Evolutionary conservation across 2,113 vertebrate genomes (phyloP).

Genomic region (Paedocypris sp.): DNA sequence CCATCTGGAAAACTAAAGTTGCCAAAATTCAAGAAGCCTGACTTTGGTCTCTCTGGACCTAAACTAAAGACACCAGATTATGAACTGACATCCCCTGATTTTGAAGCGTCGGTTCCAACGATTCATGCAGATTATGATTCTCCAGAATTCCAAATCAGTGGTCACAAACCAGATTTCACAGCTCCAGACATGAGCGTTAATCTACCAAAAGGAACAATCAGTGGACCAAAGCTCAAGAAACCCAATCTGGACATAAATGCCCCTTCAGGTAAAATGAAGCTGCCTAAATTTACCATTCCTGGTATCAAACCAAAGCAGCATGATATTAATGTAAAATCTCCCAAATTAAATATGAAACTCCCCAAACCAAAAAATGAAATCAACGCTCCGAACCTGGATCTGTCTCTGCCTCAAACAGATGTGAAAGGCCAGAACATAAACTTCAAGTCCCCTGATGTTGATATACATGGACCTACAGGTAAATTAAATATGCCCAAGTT

Average conservation of each 20-base stretch:
- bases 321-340: constrained; percentile 30
- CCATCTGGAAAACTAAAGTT: constrained; percentile 30
- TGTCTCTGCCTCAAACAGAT: constrained; percentile 25
- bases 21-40: constrained; percentile 29
- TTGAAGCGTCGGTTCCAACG: constrained; percentile 36
- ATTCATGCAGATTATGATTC: constrained; percentile 36
- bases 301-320: constrained; percentile 26
- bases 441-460: constrained; percentile 10
- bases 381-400: constrained; percentile 28
- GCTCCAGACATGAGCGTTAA: constrained; percentile 18
- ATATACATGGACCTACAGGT: constrained; percentile 28
- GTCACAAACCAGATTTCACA: background rate
- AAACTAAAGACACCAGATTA: constrained; percentile 38
- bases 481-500: constrained; percentile 33
- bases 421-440: constrained; percentile 4
- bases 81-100: background rate
- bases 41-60: constrained; percentile 16
- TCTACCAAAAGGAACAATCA: background rate
- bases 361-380: constrained; percentile 46
- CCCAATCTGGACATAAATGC: constrained; percentile 11
- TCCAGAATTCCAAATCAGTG: background rate
- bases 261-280: background rate
- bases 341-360: constrained; percentile 30
- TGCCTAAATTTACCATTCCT: background rate
- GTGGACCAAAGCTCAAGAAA: background rate